Evolutionary conservation across 1,140 invertebrate species (phyloP), one percentile per base, ranked within the genome.

Genomic region (Oppia nitens): DNA sequence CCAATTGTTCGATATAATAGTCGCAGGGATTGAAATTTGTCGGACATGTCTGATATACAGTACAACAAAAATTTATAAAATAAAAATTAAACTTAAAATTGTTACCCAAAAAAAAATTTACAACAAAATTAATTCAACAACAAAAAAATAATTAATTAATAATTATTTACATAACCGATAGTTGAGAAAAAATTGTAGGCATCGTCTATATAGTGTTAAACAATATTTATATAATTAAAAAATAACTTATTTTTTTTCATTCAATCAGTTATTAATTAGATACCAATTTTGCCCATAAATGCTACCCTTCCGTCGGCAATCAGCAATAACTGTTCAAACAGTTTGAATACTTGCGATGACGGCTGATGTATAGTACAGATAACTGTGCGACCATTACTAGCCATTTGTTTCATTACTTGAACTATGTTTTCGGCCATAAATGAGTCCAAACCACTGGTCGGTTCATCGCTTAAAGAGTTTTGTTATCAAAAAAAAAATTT

Each of bases 321-420:
- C 14, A 95, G 75, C 0, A 93, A 73, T 29, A 95, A 75, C 66
- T 84, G 86, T 68, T 95, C 87, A 70, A 98, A 97, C 73, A 96
- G 79, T 17, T 83, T 81, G 68, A 87, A 97, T 26, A 96, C 72
- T 62, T 96, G 90, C 0, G 89, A 93, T 0, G 87, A 91, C 0
- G 94, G 94, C 70, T 98, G 93, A 72, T 97, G 93, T 61, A 98
- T 91, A 2, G 92, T 97, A 66, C 84, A 84, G 24, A 98, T 74
- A 47, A 98, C 83, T 0, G 92, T 95, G 71, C 91, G 91, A 4
- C 91, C 88, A 67, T 81, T 83, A 28, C 77, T 72, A 0, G 90
- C 84, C 71, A 77, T 63, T 14, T 66, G 56, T 45, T 64, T 87
- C 60, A 91, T 71, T 62, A 87, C 83, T 66, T 82, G 81, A n/a